Conservation (phyloP, 1,140 invertebrate genomes). For the Saccostrea cuccullata region DNA sequence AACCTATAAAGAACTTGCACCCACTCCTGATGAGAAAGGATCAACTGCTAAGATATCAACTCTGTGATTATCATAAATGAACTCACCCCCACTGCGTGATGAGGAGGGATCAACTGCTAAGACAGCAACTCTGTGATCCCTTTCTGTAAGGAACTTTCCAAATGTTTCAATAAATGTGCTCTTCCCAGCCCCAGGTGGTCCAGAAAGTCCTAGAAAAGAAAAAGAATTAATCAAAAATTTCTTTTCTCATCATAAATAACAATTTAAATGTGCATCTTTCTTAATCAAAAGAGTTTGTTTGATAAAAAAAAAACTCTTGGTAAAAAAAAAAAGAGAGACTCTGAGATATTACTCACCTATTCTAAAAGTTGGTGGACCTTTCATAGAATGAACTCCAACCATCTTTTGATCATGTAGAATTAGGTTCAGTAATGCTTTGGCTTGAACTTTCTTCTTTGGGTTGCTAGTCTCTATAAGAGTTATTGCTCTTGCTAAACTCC, state of each 20-base stretch:
- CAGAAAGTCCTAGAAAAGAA: constrained; percentile 80
- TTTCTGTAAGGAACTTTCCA: constrained; percentile 81
- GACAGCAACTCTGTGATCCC: constrained; percentile 82
- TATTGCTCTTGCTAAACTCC: constrained; percentile 80
- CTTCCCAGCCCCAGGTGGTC: constrained; percentile 84
- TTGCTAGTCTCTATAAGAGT: constrained; percentile 82
- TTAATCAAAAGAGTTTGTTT: not conserved
- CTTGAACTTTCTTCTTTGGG: constrained; percentile 77
- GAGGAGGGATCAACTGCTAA: constrained; percentile 84
- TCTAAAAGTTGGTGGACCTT: constrained; percentile 76
- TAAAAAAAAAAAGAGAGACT: not conserved
- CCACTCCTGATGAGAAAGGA: not conserved
- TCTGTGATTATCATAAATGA: not conserved
- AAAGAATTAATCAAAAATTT: not conserved
- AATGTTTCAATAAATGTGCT: constrained; percentile 84
- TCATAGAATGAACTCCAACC: constrained; percentile 64
- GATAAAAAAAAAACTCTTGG: not conserved
- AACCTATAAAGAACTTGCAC: constrained; percentile 43
- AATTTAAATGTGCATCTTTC: not conserved
- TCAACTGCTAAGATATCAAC: not conserved
- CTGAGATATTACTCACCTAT: constrained; percentile 76
- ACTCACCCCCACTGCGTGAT: constrained; percentile 80
- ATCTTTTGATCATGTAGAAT: constrained; percentile 76
- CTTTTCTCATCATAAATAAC: not conserved
- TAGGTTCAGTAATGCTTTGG: constrained; percentile 78